Conservation (phyloP, 2,113 vertebrate species). For the Clarias magur region DNA sequence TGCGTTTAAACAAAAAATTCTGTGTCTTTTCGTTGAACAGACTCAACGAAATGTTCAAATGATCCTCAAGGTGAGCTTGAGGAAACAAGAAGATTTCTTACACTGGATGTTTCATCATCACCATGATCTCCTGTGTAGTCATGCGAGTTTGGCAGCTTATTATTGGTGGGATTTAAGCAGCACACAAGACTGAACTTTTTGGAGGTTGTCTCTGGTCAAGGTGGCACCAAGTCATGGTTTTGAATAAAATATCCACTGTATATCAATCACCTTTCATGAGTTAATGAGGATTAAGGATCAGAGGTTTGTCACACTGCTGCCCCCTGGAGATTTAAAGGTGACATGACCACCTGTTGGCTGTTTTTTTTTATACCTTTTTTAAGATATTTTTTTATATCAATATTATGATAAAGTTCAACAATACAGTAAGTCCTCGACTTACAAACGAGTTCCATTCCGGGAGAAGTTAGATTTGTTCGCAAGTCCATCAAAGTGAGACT, state of each 20-base stretch:
- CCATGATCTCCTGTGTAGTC: background rate
- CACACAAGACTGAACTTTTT: background rate
- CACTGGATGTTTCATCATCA: background rate
- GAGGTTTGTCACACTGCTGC: background rate
- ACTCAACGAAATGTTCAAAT: too few species aligned
- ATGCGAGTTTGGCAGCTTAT: background rate
- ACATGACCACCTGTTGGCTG: background rate
- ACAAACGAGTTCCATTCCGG: too few species aligned
- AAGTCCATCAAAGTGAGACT: too few species aligned
- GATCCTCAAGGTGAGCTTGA: background rate
- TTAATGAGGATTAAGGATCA: background rate
- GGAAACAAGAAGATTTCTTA: background rate
- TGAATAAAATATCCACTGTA: background rate
- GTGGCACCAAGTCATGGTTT: background rate
- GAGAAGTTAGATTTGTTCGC: too few species aligned
- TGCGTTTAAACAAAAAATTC: too few species aligned
- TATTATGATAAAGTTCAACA: background rate
- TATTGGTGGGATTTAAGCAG: background rate
- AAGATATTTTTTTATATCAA: background rate
- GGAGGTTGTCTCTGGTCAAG: background rate
- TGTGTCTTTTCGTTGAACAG: too few species aligned
- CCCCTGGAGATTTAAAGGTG: background rate
- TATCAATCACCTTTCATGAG: background rate
- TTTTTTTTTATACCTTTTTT: background rate
- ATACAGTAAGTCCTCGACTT: background rate